phyloP scores from a whole-genome alignment of 2,797 vertebrate genomes.

The Sparidentex hasta region DNA sequence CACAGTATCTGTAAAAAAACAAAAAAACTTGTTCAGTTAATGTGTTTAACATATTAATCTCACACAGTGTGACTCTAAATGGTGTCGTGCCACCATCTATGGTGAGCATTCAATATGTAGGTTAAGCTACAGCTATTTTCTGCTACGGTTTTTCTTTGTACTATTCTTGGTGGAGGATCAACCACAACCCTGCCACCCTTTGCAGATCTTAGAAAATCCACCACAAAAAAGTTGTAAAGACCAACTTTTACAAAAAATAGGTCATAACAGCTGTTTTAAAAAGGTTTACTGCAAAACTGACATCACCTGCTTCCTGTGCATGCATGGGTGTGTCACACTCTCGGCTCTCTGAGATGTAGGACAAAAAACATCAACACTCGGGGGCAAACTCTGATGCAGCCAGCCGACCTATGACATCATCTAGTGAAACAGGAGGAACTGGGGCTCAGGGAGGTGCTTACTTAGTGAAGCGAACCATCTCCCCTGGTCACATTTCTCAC shows the following conservation, averaged over 20 bases:
- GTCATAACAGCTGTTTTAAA: neutral
- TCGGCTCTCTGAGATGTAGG: neutral
- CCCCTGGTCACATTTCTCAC: slow-evolving; percentile 5
- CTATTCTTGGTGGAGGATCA: neutral
- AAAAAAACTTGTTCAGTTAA: neutral
- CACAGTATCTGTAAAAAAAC: neutral
- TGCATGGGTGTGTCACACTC: neutral
- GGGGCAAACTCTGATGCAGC: slow-evolving; percentile 17
- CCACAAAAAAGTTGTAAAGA: neutral
- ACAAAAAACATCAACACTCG: slow-evolving; percentile 43
- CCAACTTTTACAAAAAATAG: neutral
- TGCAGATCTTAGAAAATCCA: neutral
- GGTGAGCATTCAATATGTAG: neutral
- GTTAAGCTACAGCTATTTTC: neutral
- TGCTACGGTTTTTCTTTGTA: slow-evolving; percentile 6
- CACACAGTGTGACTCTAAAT: neutral
- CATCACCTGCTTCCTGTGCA: slow-evolving; percentile 12
- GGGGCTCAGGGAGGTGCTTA: neutral
- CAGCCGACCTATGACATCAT: slow-evolving; percentile 54
- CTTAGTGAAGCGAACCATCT: slow-evolving; percentile 26
- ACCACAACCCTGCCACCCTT: neutral
- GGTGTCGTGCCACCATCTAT: neutral
- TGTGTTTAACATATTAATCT: neutral
- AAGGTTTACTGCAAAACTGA: neutral
- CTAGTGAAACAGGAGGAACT: slow-evolving; percentile 39